Conservation (phyloP, 2,797 vertebrate genomes). For the Cryptoprocta ferox region DNA sequence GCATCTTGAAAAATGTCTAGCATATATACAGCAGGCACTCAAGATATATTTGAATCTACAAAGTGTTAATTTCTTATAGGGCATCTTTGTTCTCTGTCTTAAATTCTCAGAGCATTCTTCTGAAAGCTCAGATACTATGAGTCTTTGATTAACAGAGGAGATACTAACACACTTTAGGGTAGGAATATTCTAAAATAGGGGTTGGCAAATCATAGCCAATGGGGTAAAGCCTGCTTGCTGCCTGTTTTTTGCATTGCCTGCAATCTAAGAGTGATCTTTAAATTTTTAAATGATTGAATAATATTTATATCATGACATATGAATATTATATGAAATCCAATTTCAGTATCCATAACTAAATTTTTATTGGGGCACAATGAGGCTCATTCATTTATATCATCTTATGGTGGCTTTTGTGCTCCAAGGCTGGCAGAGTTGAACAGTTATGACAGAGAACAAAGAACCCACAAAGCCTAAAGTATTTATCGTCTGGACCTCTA, state of each 20-base stretch:
- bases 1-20: not conserved
- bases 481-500: constrained; percentile 23
- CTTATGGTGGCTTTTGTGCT: not conserved
- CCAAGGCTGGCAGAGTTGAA: not conserved
- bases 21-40: not conserved
- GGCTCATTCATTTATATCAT: not conserved
- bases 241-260: not conserved
- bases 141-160: not conserved
- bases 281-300: not conserved
- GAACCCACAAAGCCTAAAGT: constrained; percentile 20
- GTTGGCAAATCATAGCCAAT: not conserved
- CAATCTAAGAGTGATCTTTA: constrained; percentile 34
- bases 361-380: not conserved
- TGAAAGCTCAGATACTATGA: constrained; percentile 19
- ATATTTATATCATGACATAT: not conserved
- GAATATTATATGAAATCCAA: constrained; percentile 31
- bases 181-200: not conserved
- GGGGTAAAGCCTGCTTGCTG: not conserved
- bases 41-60: not conserved
- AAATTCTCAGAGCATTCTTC: constrained; percentile 56
- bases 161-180: not conserved
- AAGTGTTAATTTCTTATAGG: constrained; percentile 23
- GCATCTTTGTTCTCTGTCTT: not conserved
- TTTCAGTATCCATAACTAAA: not conserved
- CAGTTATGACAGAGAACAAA: not conserved